Evolutionary conservation across 2,113 vertebrate species (phyloP), one percentile per base, ranked within the genome.

Genomic region (Ramphastos sulfuratus): DNA sequence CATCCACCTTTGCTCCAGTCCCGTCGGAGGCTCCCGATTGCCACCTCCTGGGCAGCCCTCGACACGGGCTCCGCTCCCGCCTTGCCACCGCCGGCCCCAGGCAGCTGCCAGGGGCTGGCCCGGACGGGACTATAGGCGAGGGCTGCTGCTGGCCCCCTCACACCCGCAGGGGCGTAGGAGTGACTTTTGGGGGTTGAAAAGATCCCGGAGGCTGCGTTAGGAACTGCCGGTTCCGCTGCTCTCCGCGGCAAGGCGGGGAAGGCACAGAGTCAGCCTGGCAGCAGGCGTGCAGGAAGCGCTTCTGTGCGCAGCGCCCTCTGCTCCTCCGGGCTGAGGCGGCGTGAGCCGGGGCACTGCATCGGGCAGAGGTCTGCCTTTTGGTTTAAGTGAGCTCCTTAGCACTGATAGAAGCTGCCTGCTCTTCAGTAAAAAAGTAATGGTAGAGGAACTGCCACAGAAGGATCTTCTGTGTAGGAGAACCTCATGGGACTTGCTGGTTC

Each of bases 1-100:
- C 87, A 96, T 93, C 84, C 87, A 96, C 95, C 94, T 96, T 95
- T 92, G 89, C 96, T 96, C 95, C 67, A 91, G 16, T 89, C 74
- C 60, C 8, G 37, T 21, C 6, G 17, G 60, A 95, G 67, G 95
- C 91, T 96, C 94, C 89, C 64, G 37, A 4, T 80, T 89, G 96
- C 96, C 95, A 92, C 56, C 96, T 96, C 92, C 92, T 70, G 95
- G 94, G 71, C 91, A 14, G 84, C 55, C 15, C 66, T 87, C 59
- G 89, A 66, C 84, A 72, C 65, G 25, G 15, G 9, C 56, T n/a
- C 42, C 5, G 5, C 35, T 30, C 27, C 4, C 2, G n/a, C 25
- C 8, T 14, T 3, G 8, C 28, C 17, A 12, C 52, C 10, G n/a
- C n/a, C 50, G 50, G 59, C 12, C 58, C 11, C 58, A 19, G 31